Evolutionary conservation across 2,888 invertebrate genomes (phyloP).

Genomic region (Heliconius ismenius): DNA sequence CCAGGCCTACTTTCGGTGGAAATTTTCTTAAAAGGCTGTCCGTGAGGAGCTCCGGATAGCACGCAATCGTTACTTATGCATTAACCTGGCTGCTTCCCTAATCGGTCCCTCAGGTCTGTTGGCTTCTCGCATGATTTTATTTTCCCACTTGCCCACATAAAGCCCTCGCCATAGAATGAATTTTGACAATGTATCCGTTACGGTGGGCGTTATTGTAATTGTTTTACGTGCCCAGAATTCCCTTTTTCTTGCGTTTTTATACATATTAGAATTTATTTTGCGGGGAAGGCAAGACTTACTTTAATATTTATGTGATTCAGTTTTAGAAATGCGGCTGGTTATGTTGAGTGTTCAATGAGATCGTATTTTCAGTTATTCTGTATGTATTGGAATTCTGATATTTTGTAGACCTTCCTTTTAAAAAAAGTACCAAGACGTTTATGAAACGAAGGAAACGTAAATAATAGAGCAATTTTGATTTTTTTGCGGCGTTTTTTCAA

Average conservation of each 20-base stretch:
- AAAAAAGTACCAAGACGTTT: background rate
- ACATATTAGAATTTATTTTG: constrained; percentile 17
- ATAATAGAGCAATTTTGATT: background rate
- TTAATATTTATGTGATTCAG: constrained; percentile 19
- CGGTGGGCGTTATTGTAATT: constrained; percentile 38
- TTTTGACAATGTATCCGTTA: constrained; percentile 57
- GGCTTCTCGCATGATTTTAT: constrained; percentile 66
- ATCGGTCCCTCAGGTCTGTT: constrained; percentile 72
- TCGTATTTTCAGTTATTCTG: background rate
- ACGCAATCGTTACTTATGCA: constrained; percentile 84
- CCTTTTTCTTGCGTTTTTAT: constrained; percentile 12
- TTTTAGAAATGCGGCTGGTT: constrained; percentile 4
- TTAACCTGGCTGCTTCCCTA: constrained; percentile 77
- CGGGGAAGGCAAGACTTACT: constrained; percentile 8
- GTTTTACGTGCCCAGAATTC: constrained; percentile 39
- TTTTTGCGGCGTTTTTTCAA: background rate
- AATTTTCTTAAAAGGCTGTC: constrained; percentile 68
- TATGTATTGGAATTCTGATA: background rate
- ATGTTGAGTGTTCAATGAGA: constrained; percentile 12
- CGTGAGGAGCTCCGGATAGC: constrained; percentile 55
- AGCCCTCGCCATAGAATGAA: constrained; percentile 49
- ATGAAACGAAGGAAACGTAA: background rate
- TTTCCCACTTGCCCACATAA: constrained; percentile 55
- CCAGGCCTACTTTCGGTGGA: constrained; percentile 49
- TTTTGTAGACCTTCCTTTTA: background rate